A percentile compares a stretch with the other conserved stretches of the same genome.
Evolutionary conservation across 2,113 vertebrate genomes (phyloP).

Genomic region (Eira barbara): DNA sequence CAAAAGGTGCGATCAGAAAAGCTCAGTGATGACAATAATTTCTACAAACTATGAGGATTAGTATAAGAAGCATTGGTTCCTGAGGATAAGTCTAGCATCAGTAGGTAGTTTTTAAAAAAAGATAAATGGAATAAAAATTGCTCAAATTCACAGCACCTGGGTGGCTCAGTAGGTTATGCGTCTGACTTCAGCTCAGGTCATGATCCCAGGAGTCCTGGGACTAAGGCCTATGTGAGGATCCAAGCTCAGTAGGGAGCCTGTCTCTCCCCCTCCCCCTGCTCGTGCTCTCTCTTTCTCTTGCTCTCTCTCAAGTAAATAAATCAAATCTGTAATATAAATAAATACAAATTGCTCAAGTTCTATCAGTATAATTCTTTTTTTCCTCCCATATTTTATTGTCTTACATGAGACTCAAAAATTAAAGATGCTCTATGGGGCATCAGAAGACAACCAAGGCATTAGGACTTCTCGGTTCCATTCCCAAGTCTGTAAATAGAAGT

Average conservation of each 20-base stretch:
- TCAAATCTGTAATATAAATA: neutral
- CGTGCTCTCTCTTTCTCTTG: too few relatives aligned
- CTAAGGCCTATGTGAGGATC: neutral
- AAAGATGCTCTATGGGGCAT: neutral
- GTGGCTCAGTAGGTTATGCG: neutral
- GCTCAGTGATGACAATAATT: slow-evolving; percentile 38
- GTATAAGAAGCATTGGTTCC: neutral
- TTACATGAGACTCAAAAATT: neutral
- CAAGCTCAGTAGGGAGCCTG: too few relatives aligned
- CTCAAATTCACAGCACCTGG: neutral
- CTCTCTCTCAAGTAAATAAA: neutral
- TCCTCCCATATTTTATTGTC: neutral
- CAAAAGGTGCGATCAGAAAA: slow-evolving; percentile 52
- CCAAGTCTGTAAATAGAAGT: neutral
- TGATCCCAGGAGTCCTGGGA: neutral
- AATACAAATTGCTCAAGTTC: slow-evolving; percentile 22
- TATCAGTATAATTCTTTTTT: neutral
- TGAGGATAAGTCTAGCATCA: neutral
- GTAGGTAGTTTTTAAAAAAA: neutral
- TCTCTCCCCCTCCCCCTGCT: too few relatives aligned
- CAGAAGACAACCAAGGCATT: neutral
- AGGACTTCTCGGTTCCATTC: neutral
- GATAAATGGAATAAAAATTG: neutral
- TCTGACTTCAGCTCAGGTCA: neutral
- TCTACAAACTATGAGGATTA: neutral